Base-by-base conservation (phyloP, 2,113 vertebrate genomes). In the Toxostoma redivivum region DNA sequence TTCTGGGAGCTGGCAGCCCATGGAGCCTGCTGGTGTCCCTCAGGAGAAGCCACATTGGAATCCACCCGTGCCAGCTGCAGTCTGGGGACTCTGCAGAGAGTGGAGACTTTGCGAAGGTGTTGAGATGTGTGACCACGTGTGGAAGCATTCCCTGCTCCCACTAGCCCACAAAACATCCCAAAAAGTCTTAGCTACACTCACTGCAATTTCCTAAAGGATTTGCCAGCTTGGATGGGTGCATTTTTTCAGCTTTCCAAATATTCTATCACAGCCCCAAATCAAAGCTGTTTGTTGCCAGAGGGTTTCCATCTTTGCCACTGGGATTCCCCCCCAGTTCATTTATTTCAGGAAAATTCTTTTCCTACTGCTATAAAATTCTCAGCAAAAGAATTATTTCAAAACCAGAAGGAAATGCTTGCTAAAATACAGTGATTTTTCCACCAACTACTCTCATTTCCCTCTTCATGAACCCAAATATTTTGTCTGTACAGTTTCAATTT, bases 1-100 rank as follows among this genome's bases (percentile, higher is more conserved):
- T 96, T 95, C 92, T 95, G 94, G 92, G 91, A 96, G 94, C 84
- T 96, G 95, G 95, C 96, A 95, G 91, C 81, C 88, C 15, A 5
- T 40, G 66, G 54, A 92, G 91, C 53, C 84, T 85, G 94, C 78
- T 73, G 35, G 27, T 33, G 93, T 95, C 95, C 94, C 95, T 92
- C 88, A 95, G 93, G 94, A 96, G 66, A 44, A 86, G 56, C 69
- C 83, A 60, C 91, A 72, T 96, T 94, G 94, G 95, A 94, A 86
- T 71, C 31, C 92, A 88, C 25, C 91, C 61, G 47, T 45, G 78
- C 15, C 58, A 73, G 56, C 9, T 8, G 53, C 64, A 70, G 31
- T 76, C 51, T 33, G 1, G 2, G 35, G 56, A 21, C 60, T 66
- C 70, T 15, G 78, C 70, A 83, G 58, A 44, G 42, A 44, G 42